Percentiles rank a stretch among this genome's conserved stretches.
Conservation (phyloP, 2,797 vertebrate genomes). For the Chromobotia macracanthus region DNA sequence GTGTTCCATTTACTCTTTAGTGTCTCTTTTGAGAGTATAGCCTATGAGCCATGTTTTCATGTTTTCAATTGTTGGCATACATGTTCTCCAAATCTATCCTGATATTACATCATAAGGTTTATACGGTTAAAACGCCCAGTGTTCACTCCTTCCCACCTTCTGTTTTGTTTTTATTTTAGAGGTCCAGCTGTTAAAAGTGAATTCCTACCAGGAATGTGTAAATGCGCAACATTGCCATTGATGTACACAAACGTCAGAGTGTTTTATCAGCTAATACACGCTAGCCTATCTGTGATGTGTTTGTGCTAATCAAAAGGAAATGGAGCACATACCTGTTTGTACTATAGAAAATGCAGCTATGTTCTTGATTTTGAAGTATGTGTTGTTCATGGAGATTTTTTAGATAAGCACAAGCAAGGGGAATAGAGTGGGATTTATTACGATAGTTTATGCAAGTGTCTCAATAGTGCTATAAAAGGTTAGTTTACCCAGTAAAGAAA, state of each 20-base stretch:
- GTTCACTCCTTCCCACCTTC: slow-evolving; percentile 24
- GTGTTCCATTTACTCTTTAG: slow-evolving; percentile 45
- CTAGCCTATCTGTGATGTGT: slow-evolving; percentile 55
- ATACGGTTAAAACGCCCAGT: slow-evolving; percentile 25
- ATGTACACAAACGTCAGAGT: slow-evolving; percentile 41
- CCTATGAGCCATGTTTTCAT: slow-evolving; percentile 64
- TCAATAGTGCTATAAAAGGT: background rate
- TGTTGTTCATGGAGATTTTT: slow-evolving; percentile 64
- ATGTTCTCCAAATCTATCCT: slow-evolving; percentile 66
- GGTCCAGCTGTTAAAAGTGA: slow-evolving; percentile 47
- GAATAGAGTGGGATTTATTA: slow-evolving; percentile 19
- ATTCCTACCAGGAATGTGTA: slow-evolving; percentile 53
- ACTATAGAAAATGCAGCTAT: slow-evolving; percentile 65
- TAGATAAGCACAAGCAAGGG: slow-evolving; percentile 48
- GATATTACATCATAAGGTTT: slow-evolving; percentile 56
- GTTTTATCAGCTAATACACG: slow-evolving; percentile 57
- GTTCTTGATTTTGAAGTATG: slow-evolving; percentile 63
- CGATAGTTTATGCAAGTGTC: slow-evolving; percentile 11
- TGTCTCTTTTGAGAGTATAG: slow-evolving; percentile 66
- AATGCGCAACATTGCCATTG: slow-evolving; percentile 30
- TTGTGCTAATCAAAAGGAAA: slow-evolving; percentile 67
- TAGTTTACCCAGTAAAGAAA: background rate
- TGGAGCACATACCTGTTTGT: slow-evolving; percentile 65
- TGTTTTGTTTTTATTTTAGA: slow-evolving; percentile 46
- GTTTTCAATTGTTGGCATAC: slow-evolving; percentile 63